Evolutionary conservation across 2,888 invertebrate genomes (phyloP).

Genomic region (Melanostoma scalare): DNA sequence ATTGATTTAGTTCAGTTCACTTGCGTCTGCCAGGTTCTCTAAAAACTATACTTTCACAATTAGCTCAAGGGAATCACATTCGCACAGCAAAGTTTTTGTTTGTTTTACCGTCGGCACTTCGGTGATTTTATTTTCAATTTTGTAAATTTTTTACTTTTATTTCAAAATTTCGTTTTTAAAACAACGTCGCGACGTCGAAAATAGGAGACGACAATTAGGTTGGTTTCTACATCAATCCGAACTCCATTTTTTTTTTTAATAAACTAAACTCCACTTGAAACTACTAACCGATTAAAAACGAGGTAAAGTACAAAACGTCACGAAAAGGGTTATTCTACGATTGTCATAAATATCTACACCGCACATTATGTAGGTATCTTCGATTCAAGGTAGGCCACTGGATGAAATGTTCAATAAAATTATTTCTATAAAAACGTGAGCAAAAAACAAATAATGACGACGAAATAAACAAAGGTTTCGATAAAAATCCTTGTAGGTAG

Average conservation of each 20-base stretch:
- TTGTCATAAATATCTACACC: not conserved
- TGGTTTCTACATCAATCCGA: too few relatives aligned
- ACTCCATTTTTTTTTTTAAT: too few relatives aligned
- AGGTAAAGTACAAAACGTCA: too few relatives aligned
- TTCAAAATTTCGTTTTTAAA: conserved; percentile 12
- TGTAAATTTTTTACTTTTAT: not conserved
- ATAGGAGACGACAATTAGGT: too few relatives aligned
- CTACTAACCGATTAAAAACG: not conserved
- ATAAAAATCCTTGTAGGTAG: not conserved
- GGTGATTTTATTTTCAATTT: conserved; percentile 34
- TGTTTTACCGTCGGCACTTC: conserved; percentile 69
- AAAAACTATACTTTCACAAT: not conserved
- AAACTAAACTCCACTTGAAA: too few relatives aligned
- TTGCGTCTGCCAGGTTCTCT: conserved; percentile 31
- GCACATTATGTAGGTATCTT: not conserved
- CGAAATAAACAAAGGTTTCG: not conserved
- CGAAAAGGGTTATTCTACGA: not conserved
- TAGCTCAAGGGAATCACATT: conserved; percentile 38
- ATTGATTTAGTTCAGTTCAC: conserved; percentile 35
- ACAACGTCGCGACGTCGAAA: not conserved
- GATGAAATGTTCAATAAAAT: not conserved
- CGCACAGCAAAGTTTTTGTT: conserved; percentile 29
- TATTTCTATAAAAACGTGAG: not conserved
- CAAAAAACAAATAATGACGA: not conserved
- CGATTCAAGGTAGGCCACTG: not conserved